Evolutionary conservation across 53 echinoderm and acorn worm species (phyloP), one percentile per base, ranked within the genome.

Genomic region (Actinopyga echinites): DNA sequence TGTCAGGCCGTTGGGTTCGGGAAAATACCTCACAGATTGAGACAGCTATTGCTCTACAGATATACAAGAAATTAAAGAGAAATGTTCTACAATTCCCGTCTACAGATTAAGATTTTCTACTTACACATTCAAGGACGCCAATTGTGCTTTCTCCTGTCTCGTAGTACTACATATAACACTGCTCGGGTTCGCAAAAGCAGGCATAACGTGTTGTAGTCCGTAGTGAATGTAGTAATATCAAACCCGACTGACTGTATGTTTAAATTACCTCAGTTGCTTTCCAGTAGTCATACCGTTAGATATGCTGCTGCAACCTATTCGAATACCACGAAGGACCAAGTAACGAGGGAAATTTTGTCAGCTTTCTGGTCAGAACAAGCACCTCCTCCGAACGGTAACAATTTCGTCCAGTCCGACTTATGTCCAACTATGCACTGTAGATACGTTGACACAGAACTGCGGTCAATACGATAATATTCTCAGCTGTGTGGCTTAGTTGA

Each of bases 121-220:
- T 71, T 40, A 71, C 71, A 71, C 71, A 71, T 71, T 71, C 71
- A 71, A 71, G 71, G 71, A 44, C 44, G 71, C 44, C 71, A 44
- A 43, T 40, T 71, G 42, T 71, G 44, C 71, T 71, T 44, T 40
- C 44, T 36, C 37, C 40, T 24, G 71, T 43, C 44, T 71, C 42
- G 42, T 44, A 49, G 49, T 49, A 71, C 71, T 43, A 44, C 71
- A 43, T 71, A 44, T 71, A 40, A 71, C 40, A 71, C 42, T 8
- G 71, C 25, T 36, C 42, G 43, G 44, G 71, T 26, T 71, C 20
- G 42, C 71, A 71, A 71, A 40, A 71, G 71, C 71, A 71, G 71
- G 71, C 71, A 71, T 71, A 71, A 71, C 71, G 71, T 71, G 71
- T 71, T 71, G 71, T 34, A 71, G 49, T 49, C 49, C 49, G 49